These are phyloP conservation scores for Apodemus sylvaticus DNA, from an alignment of 2,113 vertebrate species.

Conservation along the genomic window DNA sequence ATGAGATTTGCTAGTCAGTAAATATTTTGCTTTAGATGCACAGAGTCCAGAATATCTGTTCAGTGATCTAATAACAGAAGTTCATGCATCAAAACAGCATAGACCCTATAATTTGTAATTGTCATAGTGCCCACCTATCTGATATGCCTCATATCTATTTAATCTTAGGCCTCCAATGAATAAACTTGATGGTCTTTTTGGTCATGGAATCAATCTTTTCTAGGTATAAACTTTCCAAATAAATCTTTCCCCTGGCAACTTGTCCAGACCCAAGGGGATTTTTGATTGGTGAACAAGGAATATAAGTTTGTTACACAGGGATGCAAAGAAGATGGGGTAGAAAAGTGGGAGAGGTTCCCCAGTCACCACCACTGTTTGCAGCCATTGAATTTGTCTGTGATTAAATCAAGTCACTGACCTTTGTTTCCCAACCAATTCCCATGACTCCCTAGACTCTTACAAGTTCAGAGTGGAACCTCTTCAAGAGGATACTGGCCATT, in stretches of 20 bases:
- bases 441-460: slow-evolving; percentile 49
- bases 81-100: neutral
- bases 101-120: neutral
- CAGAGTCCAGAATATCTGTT: neutral
- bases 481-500: neutral
- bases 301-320: neutral
- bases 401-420: neutral
- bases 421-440: neutral
- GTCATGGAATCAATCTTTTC: neutral
- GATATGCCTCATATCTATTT: neutral
- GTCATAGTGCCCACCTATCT: neutral
- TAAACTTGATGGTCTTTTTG: neutral
- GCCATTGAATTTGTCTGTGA: neutral
- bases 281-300: neutral
- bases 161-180: neutral
- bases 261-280: no score
- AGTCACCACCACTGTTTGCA: no score
- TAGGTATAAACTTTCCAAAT: neutral
- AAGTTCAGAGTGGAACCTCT: neutral
- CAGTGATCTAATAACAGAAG: neutral
- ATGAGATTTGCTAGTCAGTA: no score
- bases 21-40: neutral
- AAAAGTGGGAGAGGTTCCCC: neutral
- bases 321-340: neutral
- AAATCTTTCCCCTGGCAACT: neutral